Percentiles rank a stretch among this genome's conserved stretches.
phyloP scores from a whole-genome alignment of 2,888 invertebrate species.

The Oasisia sp. region DNA sequence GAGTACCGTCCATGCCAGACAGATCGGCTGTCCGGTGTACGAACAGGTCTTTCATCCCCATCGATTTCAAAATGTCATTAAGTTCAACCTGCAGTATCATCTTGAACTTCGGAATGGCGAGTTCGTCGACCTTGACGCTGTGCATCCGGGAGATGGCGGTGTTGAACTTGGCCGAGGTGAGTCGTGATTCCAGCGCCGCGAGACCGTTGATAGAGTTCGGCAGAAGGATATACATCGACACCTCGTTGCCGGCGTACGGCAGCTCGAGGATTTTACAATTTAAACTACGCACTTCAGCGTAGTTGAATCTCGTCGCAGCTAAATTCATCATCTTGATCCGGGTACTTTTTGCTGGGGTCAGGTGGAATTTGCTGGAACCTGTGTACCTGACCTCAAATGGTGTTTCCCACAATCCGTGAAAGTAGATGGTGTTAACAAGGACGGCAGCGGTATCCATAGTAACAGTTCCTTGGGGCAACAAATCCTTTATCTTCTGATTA shows the following conservation, averaged over 20 bases:
- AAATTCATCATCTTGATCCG: too few relatives aligned
- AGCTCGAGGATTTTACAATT: too few relatives aligned
- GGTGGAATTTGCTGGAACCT: constrained; percentile 66
- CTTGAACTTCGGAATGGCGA: constrained; percentile 51
- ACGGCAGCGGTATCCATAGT: constrained; percentile 58
- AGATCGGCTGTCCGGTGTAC: too few relatives aligned
- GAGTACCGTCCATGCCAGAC: too few relatives aligned
- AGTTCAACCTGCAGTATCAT: constrained; percentile 47
- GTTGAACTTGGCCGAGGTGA: constrained; percentile 22
- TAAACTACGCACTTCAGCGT: constrained; percentile 74
- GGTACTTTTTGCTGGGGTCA: constrained; percentile 72
- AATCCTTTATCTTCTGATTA: constrained; percentile 81
- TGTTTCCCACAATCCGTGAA: constrained; percentile 66
- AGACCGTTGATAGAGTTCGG: too few relatives aligned
- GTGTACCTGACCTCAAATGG: constrained; percentile 67
- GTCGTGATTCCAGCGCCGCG: constrained; percentile 31
- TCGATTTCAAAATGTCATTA: constrained; percentile 41
- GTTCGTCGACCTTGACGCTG: constrained; percentile 28
- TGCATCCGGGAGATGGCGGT: neutral
- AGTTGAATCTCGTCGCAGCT: too few relatives aligned
- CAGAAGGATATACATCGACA: constrained; percentile 58
- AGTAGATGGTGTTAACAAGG: constrained; percentile 67
- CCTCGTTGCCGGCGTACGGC: too few relatives aligned
- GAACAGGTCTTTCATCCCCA: constrained; percentile 56
- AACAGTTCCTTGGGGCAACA: constrained; percentile 72